Base-by-base conservation (phyloP, 2,888 invertebrate species). In the Amiota mariae region DNA sequence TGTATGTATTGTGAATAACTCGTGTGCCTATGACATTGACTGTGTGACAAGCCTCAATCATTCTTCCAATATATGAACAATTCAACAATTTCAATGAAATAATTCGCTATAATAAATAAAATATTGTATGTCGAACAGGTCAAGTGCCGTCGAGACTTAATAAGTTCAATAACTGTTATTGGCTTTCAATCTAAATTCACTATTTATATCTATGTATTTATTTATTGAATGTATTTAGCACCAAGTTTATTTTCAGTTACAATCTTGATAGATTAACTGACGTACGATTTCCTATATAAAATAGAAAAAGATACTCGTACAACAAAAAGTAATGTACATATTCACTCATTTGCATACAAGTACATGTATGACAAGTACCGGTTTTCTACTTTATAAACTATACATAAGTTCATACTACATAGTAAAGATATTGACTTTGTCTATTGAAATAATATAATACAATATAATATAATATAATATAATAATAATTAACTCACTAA, bases 301-400 rank as follows among this genome's bases (percentile, higher is more conserved):
- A 46, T 64, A 47, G n/a, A 59, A 59, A 15, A 18, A 59, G 9
- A 12, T 59, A 59, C 11, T 9, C 8, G 24, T 24, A 3, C 57
- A 59, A n/a, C 20, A n/a, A 2, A 59, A 20, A 59, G 20, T 49
- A 59, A 72, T 24, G 24, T 24, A 24, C 3, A 36, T 36, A 36
- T 36, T 36, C 6, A 77, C 75, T 75, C 76, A 84, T 84, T 84
- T 84, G 86, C 86, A 84, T 84, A 84, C 84, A 84, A 67, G 84
- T 80, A 79, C 86, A 85, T 75, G 86, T 82, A 82, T 85, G 86
- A 79, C 84, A 77, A 84, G 81, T 75, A 71, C 85, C 77, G 81
- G 83, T 86, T 83, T 81, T 70, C 76, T 59, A 59, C 3, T 4
- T 36, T 36, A 36, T 59, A 20, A 20, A 20, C 59, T 59, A 20